Conservation (phyloP, 2,113 vertebrate genomes). For the Vicugna pacos region DNA sequence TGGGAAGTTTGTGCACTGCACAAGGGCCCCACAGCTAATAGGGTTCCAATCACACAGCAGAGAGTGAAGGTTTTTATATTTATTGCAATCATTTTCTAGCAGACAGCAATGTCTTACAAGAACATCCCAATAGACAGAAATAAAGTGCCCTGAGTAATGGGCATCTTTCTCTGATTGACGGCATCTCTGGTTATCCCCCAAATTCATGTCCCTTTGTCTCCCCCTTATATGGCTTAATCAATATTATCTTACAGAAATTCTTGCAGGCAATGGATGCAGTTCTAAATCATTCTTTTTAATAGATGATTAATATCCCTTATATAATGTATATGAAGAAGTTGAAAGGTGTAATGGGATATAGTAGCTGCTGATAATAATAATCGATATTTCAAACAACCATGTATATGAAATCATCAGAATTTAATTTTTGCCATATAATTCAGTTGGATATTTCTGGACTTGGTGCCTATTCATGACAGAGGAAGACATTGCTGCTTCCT, state of each 20-base stretch:
- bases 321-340: neutral
- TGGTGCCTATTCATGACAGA: neutral
- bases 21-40: no score
- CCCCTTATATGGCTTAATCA: neutral
- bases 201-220: neutral
- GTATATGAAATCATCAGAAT: neutral
- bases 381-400: neutral
- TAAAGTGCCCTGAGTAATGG: neutral
- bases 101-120: neutral
- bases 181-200: neutral
- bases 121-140: neutral
- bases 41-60: neutral
- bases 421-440: neutral
- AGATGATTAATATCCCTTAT: neutral
- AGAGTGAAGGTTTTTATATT: neutral
- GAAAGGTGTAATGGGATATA: neutral
- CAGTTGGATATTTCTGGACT: neutral
- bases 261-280: no score
- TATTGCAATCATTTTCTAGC: neutral
- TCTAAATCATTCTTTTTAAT: neutral
- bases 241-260: neutral
- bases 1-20: neutral
- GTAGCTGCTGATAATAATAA: neutral
- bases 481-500: neutral
- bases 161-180: neutral